A percentile compares a stretch with the other conserved stretches of the same genome.
Evolutionary conservation across 2,113 vertebrate species (phyloP).

Genomic region (Lota lota): DNA sequence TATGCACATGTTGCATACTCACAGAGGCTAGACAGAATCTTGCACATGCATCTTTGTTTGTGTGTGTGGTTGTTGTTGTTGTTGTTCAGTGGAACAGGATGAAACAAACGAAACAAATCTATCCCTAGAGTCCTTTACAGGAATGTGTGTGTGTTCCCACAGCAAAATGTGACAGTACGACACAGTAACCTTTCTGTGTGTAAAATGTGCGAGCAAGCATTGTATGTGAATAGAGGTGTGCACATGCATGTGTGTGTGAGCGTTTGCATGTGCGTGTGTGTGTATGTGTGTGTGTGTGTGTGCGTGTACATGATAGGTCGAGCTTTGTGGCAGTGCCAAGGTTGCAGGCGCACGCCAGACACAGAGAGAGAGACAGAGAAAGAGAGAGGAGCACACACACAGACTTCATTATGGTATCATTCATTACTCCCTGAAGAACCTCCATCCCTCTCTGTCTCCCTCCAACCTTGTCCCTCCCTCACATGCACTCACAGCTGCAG

Average conservation of each 20-base stretch:
- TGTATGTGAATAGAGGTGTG: background rate
- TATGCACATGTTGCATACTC: too few relatives aligned
- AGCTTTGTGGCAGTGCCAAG: conserved; percentile 50
- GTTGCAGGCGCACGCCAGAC: conserved; percentile 57
- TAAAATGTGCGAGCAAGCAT: too few relatives aligned
- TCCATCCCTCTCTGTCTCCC: conserved; percentile 42
- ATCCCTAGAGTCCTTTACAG: too few relatives aligned
- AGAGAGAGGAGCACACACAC: conserved; percentile 44
- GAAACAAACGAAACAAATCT: too few relatives aligned
- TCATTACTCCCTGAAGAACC: conserved; percentile 65
- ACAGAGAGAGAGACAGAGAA: conserved; percentile 23
- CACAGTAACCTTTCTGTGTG: background rate
- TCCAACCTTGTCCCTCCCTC: conserved; percentile 22
- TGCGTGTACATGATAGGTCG: conserved; percentile 35
- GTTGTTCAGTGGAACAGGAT: background rate
- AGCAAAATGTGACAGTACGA: background rate
- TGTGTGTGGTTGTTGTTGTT: background rate
- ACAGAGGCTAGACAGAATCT: too few relatives aligned
- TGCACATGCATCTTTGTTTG: conserved; percentile 21
- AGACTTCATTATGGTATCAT: conserved; percentile 72
- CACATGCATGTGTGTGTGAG: background rate
- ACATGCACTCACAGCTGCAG: background rate
- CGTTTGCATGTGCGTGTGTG: conserved; percentile 5
- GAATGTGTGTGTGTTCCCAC: background rate
- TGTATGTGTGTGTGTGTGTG: conserved; percentile 7